These are phyloP conservation scores for Atlantisia rogersi DNA, from an alignment of 2,113 vertebrate genomes.

Conservation along the genomic window DNA sequence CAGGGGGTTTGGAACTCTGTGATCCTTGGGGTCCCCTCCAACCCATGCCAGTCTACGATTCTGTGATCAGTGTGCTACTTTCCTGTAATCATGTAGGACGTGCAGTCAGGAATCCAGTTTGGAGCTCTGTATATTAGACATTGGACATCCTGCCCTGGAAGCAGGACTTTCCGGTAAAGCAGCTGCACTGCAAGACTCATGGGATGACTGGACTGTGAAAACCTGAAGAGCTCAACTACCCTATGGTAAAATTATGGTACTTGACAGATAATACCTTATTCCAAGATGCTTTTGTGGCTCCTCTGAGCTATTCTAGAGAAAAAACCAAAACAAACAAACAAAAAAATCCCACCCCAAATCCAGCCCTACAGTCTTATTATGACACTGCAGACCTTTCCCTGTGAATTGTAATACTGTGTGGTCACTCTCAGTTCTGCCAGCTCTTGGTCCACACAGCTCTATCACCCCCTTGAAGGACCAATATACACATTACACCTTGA, in stretches of 20 bases:
- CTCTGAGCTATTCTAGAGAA: neutral
- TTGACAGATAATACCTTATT: neutral
- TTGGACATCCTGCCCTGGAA: neutral
- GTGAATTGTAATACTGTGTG: neutral
- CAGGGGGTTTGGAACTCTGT: no score
- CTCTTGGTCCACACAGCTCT: neutral
- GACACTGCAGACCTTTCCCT: neutral
- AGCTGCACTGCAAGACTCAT: neutral
- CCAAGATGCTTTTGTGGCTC: neutral
- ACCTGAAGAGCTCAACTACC: accelerated
- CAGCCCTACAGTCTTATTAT: neutral
- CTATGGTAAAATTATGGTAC: neutral
- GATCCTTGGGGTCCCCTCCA: no score
- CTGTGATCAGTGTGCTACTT: accelerated
- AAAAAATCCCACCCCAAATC: neutral
- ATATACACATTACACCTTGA: neutral
- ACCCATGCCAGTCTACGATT: no score
- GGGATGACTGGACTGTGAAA: neutral
- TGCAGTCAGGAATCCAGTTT: neutral
- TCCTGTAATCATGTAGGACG: no score
- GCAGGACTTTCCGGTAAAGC: neutral
- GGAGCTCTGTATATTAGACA: neutral
- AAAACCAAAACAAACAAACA: neutral
- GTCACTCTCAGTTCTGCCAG: neutral
- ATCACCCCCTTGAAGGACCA: neutral